Evolutionary conservation across 2,113 vertebrate species (phyloP).

Genomic region (Cephalopterus ornatus): DNA sequence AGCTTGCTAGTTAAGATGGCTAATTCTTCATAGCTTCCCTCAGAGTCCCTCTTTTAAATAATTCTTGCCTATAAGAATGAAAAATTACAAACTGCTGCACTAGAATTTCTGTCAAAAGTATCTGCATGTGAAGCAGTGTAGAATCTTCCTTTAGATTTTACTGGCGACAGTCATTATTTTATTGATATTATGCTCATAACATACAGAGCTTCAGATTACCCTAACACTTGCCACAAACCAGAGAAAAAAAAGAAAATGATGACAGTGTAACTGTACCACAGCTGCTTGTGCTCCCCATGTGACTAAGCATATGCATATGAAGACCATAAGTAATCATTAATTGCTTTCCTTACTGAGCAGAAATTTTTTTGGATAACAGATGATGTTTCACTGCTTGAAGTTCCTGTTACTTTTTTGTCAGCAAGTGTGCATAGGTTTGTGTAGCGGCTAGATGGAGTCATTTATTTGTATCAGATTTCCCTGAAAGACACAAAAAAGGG

Average conservation of each 20-base stretch:
- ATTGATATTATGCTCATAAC: neutral
- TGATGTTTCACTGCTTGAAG: neutral
- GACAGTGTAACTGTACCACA: neutral
- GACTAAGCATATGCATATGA: conserved; percentile 13
- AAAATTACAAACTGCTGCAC: neutral
- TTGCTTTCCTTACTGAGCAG: neutral
- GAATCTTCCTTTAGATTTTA: neutral
- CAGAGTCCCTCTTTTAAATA: neutral
- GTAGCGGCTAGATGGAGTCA: neutral
- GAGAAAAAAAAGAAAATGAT: neutral
- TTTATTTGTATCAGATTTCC: neutral
- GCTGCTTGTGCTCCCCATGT: neutral
- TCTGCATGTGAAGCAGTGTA: neutral
- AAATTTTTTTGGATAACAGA: neutral
- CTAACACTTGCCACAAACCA: neutral
- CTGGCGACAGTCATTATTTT: neutral
- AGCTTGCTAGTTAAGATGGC: neutral
- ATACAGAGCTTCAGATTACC: neutral
- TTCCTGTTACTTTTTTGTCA: neutral
- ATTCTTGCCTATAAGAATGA: neutral
- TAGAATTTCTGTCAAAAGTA: neutral
- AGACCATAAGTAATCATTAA: neutral
- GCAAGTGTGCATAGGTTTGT: neutral
- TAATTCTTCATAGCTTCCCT: neutral
- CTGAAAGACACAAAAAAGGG: neutral